These are phyloP conservation scores for Halictus quadricinctus DNA, from an alignment of 2,888 invertebrate genomes.

Conservation along the genomic window DNA sequence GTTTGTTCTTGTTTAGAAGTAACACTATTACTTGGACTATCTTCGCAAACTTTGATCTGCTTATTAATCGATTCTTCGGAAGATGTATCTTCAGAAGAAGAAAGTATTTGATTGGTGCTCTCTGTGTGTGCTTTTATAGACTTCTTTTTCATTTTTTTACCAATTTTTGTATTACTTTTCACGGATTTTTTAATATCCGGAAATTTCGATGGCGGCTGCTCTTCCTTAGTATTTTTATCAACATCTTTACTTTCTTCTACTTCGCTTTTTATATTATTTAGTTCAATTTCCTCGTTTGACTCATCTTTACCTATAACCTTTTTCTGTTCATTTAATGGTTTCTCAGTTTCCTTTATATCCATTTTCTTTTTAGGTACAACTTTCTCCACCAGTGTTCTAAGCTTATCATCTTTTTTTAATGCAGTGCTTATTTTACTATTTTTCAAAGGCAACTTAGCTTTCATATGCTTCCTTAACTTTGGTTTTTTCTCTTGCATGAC, in stretches of 20 bases:
- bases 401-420: slow-evolving; percentile 75
- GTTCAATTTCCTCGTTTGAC: slow-evolving; percentile 51
- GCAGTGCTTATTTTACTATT: slow-evolving; percentile 70
- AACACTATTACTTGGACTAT: slow-evolving; percentile 59
- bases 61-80: slow-evolving; percentile 74
- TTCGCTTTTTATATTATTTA: slow-evolving; percentile 76
- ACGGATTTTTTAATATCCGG: slow-evolving; percentile 72
- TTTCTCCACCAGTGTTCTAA: slow-evolving; percentile 76
- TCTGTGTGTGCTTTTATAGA: slow-evolving; percentile 68
- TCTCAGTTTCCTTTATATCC: slow-evolving; percentile 73
- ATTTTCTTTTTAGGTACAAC: slow-evolving; percentile 72
- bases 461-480: slow-evolving; percentile 78
- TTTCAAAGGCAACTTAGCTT: slow-evolving; percentile 76
- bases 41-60: slow-evolving; percentile 69
- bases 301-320: slow-evolving; percentile 68
- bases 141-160: slow-evolving; percentile 72
- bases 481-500: slow-evolving; percentile 74
- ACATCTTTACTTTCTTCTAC: slow-evolving; percentile 73
- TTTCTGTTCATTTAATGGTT: slow-evolving; percentile 63
- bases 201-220: slow-evolving; percentile 52
- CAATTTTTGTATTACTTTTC: slow-evolving; percentile 67
- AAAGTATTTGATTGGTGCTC: slow-evolving; percentile 63
- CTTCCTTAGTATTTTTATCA: slow-evolving; percentile 65
- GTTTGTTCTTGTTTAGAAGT: slow-evolving; percentile 68
- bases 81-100: slow-evolving; percentile 51